Evolutionary conservation across 2,797 vertebrate genomes (phyloP).

Genomic region (Heteromormyrus szaboi): DNA sequence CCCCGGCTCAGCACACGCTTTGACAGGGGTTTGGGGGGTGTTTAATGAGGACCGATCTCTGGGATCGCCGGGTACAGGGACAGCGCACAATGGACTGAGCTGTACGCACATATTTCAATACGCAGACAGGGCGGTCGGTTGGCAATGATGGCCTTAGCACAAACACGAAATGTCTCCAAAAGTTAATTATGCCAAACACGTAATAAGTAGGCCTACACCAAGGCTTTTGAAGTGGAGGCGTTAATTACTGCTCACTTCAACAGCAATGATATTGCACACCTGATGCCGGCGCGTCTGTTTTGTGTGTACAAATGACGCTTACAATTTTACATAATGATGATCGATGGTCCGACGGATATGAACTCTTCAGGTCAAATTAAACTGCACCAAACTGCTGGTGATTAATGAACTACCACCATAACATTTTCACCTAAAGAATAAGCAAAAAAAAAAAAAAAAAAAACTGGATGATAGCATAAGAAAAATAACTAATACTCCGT

Average conservation of each 20-base stretch:
- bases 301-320: neutral
- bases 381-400: neutral
- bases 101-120: neutral
- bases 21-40: constrained; percentile 2
- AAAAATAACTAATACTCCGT: neutral
- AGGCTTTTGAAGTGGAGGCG: neutral
- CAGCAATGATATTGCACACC: neutral
- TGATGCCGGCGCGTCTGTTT: neutral
- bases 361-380: neutral
- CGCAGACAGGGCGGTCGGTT: neutral
- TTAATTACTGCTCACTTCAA: neutral
- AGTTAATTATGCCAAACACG: neutral
- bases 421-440: neutral
- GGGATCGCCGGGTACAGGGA: neutral
- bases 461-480: neutral
- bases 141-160: neutral
- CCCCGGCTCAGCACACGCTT: neutral
- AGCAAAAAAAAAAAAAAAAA: neutral
- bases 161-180: neutral
- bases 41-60: neutral
- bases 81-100: neutral
- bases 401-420: neutral
- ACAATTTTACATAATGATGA: neutral
- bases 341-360: neutral
- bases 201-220: neutral